Percentiles rank a stretch among this genome's conserved stretches.
Evolutionary conservation across 2,113 vertebrate genomes (phyloP).

Genomic region (Lipotes vexillifer): DNA sequence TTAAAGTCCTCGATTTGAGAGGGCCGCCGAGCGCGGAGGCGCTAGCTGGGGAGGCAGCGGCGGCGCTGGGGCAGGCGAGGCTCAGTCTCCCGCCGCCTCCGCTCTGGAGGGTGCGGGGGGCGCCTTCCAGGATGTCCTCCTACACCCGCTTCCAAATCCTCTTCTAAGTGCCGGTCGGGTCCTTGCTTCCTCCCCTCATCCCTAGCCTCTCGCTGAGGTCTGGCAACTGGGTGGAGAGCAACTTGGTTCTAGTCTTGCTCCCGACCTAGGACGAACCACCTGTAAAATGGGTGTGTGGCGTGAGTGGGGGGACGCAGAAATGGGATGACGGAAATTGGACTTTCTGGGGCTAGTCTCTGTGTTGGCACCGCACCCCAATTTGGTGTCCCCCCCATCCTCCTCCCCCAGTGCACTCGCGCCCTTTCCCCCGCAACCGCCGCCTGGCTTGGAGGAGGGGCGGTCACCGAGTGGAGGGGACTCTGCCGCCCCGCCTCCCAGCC

Average conservation of each 20-base stretch:
- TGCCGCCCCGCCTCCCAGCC: background rate
- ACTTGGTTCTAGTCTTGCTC: background rate
- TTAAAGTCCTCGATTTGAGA: conserved; percentile 80
- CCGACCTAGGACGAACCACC: background rate
- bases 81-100: background rate
- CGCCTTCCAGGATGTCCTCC: background rate
- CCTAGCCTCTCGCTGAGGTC: background rate
- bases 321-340: background rate
- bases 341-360: background rate
- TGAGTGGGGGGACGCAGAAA: background rate
- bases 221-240: background rate
- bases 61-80: background rate
- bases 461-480: too few relatives aligned
- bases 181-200: too few relatives aligned
- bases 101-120: background rate
- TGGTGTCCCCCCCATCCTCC: rapidly evolving
- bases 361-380: background rate
- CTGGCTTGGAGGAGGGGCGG: background rate
- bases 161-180: background rate
- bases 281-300: background rate
- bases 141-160: background rate
- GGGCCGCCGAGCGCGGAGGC: background rate
- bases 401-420: background rate
- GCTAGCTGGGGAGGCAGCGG: rapidly evolving
- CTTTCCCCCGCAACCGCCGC: background rate